Percentiles rank a stretch among this genome's conserved stretches.
phyloP scores from a whole-genome alignment of 2,797 vertebrate genomes.

The Ctenosaura bakeri region DNA sequence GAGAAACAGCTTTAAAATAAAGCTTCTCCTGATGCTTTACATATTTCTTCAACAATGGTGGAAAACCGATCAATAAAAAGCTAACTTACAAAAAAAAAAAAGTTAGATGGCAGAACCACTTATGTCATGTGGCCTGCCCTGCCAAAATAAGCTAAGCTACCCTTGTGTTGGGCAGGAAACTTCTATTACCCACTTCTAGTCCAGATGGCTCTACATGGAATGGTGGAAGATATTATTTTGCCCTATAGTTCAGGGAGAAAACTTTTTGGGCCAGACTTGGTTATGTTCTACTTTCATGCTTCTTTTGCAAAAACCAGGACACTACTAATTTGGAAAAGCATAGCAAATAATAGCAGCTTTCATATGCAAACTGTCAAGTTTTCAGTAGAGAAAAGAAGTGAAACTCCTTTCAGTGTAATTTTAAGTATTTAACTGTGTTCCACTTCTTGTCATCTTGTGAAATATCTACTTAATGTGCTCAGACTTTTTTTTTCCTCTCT shows the following conservation, averaged over 20 bases:
- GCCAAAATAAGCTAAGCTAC: background rate
- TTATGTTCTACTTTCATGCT: background rate
- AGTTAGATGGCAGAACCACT: background rate
- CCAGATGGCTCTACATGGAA: background rate
- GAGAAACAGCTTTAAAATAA: background rate
- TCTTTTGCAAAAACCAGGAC: background rate
- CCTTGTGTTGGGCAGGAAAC: too few relatives aligned
- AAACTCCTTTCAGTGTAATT: slow-evolving; percentile 11
- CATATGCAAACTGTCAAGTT: background rate
- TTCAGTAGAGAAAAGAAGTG: background rate
- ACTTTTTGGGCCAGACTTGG: background rate
- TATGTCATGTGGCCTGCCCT: background rate
- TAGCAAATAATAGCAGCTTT: rapidly evolving
- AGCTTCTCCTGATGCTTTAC: too few relatives aligned
- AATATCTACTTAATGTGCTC: background rate
- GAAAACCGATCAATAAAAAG: too few relatives aligned
- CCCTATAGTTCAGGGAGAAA: background rate
- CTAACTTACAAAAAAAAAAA: background rate
- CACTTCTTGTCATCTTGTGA: background rate
- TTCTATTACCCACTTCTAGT: too few relatives aligned
- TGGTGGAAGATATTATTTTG: background rate
- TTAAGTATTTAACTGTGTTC: slow-evolving; percentile 1
- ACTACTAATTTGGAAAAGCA: background rate
- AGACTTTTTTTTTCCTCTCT: slow-evolving; percentile 13
- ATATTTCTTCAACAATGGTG: too few relatives aligned